Percentiles rank a stretch among this genome's conserved stretches.
Evolutionary conservation across 2,888 invertebrate species (phyloP).

Genomic region (Aphodius sticticus): DNA sequence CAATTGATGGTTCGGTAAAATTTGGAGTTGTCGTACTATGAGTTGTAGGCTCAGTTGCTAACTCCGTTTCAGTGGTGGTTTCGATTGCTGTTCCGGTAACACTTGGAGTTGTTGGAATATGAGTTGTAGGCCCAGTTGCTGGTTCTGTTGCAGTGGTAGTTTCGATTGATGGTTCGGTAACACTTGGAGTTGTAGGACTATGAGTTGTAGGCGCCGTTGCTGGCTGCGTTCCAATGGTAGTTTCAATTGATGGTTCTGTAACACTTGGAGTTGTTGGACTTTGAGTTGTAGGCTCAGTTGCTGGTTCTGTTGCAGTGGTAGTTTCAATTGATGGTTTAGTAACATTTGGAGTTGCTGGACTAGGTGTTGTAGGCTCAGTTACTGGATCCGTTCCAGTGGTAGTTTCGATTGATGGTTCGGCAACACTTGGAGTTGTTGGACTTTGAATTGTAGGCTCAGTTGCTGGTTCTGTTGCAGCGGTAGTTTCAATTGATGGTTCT

Average conservation of each 20-base stretch:
- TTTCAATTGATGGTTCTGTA: conserved; percentile 14
- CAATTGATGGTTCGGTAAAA: neutral
- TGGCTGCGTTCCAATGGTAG: neutral
- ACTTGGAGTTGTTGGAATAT: neutral
- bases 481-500: conserved; percentile 10
- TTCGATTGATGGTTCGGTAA: conserved; percentile 7
- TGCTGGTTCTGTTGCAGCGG: neutral
- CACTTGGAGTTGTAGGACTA: neutral
- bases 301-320: neutral
- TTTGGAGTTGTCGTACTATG: neutral
- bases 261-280: neutral
- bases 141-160: neutral
- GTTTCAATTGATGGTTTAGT: conserved; percentile 13
- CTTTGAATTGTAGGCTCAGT: neutral
- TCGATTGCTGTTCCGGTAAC: neutral
- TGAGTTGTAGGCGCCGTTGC: neutral
- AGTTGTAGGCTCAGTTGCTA: neutral
- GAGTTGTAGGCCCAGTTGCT: neutral
- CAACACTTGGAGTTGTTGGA: neutral
- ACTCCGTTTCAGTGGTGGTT: neutral
- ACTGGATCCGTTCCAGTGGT: neutral
- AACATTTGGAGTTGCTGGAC: neutral
- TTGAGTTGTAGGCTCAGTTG: neutral
- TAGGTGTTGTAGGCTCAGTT: neutral
- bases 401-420: neutral